Conservation (phyloP, 2,888 invertebrate genomes). For the Tenthredo notha region DNA sequence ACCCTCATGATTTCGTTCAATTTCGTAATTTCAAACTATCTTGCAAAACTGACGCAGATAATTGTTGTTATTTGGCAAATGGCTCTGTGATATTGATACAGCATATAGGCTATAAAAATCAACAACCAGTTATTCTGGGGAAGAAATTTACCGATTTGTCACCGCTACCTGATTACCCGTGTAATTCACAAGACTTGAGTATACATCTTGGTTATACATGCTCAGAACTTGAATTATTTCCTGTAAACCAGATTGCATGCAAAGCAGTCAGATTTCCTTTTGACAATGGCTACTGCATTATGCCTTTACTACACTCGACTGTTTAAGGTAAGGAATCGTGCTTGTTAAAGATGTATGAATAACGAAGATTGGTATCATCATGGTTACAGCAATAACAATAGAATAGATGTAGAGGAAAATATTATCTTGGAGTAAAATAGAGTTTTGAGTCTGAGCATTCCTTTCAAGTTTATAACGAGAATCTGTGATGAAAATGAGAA, state of each 20-base stretch:
- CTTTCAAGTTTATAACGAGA: no score
- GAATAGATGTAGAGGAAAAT: no score
- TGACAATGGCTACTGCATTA: background rate
- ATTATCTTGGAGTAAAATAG: no score
- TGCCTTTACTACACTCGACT: background rate
- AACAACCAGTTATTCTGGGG: background rate
- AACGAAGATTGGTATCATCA: no score
- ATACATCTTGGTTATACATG: background rate
- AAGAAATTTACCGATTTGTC: background rate
- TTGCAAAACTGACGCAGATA: background rate
- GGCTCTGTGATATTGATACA: background rate
- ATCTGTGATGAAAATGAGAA: no score
- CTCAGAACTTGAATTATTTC: background rate
- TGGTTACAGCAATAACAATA: no score
- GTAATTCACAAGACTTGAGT: background rate
- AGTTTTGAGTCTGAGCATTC: no score
- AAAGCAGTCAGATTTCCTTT: background rate
- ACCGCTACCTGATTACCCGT: background rate
- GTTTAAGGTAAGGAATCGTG: background rate
- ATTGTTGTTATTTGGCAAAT: background rate
- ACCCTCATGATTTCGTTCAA: background rate
- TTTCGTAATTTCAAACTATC: conserved; percentile 6
- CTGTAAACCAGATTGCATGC: background rate
- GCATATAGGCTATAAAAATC: background rate
- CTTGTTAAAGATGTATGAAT: background rate